phyloP scores from a whole-genome alignment of 2,113 vertebrate genomes.

The Microcebus jonahi region DNA sequence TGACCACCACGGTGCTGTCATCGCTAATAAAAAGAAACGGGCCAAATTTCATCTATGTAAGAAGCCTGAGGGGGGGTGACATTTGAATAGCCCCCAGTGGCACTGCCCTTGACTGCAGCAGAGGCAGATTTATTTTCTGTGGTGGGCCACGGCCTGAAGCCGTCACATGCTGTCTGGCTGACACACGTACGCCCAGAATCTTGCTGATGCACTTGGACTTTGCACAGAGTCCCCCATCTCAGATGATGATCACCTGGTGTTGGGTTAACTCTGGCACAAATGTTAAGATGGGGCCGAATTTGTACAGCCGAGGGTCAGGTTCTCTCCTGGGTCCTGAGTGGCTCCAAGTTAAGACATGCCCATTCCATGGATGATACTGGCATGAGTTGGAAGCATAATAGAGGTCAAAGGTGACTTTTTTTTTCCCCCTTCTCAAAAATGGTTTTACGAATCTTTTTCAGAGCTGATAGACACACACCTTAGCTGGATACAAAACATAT shows the following conservation, averaged over 20 bases:
- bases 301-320: constrained; percentile 50
- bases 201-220: neutral
- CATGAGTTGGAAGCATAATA: constrained; percentile 61
- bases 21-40: neutral
- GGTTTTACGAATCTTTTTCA: constrained; percentile 93
- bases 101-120: neutral
- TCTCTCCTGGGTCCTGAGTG: constrained; percentile 66
- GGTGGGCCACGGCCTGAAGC: neutral
- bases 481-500: constrained; percentile 94
- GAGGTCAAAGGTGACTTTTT: constrained; percentile 84
- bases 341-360: constrained; percentile 67
- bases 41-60: neutral
- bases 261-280: neutral
- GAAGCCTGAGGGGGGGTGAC: neutral
- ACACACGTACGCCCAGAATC: neutral
- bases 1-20: neutral
- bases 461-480: constrained; percentile 93
- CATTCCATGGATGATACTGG: constrained; percentile 72
- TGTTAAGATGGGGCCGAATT: constrained; percentile 25
- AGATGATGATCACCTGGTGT: neutral
- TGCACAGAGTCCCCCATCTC: neutral
- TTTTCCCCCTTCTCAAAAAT: constrained; percentile 88
- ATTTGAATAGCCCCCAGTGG: neutral
- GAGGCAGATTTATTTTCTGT: neutral
- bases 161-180: rapidly evolving